Conservation (phyloP, 1,140 invertebrate species). For the Atopsyche davidsoni region DNA sequence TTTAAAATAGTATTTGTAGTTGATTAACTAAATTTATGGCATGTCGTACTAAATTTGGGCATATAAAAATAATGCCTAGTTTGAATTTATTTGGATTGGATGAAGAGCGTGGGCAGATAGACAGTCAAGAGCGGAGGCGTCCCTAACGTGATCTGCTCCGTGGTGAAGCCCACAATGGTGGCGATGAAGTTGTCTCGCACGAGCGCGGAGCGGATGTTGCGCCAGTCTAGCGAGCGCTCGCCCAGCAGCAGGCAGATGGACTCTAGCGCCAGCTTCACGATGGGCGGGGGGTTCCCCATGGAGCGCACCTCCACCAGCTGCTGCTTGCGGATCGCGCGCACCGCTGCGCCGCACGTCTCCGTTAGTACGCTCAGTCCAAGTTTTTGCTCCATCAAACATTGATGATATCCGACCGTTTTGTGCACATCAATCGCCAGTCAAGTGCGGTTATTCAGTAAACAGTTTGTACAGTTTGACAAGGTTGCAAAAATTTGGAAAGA, state of each 20-base stretch:
- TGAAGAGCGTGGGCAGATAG: no score
- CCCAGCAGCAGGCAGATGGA: constrained; percentile 91
- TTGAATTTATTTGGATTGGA: no score
- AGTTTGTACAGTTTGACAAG: no score
- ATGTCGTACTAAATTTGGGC: no score
- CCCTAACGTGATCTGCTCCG: constrained; percentile 84
- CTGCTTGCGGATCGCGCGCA: constrained; percentile 94
- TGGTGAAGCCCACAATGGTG: constrained; percentile 96
- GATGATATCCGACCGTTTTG: no score
- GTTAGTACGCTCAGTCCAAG: neutral
- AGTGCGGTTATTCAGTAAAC: no score
- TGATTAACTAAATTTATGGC: no score
- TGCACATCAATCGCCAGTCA: no score
- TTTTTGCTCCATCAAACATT: no score
- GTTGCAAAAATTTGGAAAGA: no score
- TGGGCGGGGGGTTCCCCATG: constrained; percentile 88
- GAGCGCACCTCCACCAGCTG: constrained; percentile 92
- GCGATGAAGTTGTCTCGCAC: constrained; percentile 98
- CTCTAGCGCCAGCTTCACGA: constrained; percentile 92
- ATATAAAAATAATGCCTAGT: no score
- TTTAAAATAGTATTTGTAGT: no score
- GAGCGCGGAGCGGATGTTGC: constrained; percentile 84
- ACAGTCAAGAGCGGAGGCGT: neutral
- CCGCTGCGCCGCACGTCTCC: constrained; percentile 58
- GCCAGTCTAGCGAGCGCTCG: constrained; percentile 89